Percentiles rank a stretch among this genome's conserved stretches.
These are phyloP conservation scores for Scaptomyza reducta DNA, from an alignment of 2,888 invertebrate species.

Conservation along the genomic window DNA sequence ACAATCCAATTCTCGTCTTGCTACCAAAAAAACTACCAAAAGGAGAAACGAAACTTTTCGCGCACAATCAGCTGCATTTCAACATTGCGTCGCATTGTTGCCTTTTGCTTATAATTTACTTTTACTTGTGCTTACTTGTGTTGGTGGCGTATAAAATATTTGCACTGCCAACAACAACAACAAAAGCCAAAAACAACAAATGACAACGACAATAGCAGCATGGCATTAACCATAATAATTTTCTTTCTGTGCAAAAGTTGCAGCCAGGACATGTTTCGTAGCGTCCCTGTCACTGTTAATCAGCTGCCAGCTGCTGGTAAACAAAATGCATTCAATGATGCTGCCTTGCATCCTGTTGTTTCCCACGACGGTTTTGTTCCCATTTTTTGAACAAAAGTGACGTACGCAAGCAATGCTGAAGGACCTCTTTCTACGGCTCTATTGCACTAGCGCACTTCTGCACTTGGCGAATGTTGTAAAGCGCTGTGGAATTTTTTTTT, in stretches of 20 bases:
- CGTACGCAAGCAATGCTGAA: conserved; percentile 2
- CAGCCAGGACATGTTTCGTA: conserved; percentile 54
- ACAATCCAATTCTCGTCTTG: conserved; percentile 19
- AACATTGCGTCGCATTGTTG: conserved; percentile 73
- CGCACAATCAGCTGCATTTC: conserved; percentile 79
- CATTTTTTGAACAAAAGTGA: conserved; percentile 16
- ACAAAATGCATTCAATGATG: conserved; percentile 56
- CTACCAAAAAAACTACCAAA: conserved; percentile 8
- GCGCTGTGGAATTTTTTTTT: conserved; percentile 2
- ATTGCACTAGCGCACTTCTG: neutral
- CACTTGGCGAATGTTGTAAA: neutral
- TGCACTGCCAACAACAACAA: conserved; percentile 59
- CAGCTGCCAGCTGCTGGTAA: conserved; percentile 63
- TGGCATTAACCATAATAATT: conserved; percentile 77
- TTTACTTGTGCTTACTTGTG: conserved; percentile 69
- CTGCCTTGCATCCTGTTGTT: conserved; percentile 41
- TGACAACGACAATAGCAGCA: conserved; percentile 57
- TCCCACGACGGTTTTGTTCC: conserved; percentile 17
- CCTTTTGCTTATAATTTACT: conserved; percentile 78
- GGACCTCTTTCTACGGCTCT: no score
- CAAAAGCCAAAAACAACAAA: conserved; percentile 24
- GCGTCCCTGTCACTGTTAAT: conserved; percentile 61
- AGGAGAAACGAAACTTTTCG: conserved; percentile 68
- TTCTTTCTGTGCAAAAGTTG: conserved; percentile 49
- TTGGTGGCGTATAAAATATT: conserved; percentile 73